A percentile compares a stretch with the other conserved stretches of the same genome.
These are phyloP conservation scores for Donacobius atricapilla DNA, from an alignment of 2,113 vertebrate species.

Conservation along the genomic window DNA sequence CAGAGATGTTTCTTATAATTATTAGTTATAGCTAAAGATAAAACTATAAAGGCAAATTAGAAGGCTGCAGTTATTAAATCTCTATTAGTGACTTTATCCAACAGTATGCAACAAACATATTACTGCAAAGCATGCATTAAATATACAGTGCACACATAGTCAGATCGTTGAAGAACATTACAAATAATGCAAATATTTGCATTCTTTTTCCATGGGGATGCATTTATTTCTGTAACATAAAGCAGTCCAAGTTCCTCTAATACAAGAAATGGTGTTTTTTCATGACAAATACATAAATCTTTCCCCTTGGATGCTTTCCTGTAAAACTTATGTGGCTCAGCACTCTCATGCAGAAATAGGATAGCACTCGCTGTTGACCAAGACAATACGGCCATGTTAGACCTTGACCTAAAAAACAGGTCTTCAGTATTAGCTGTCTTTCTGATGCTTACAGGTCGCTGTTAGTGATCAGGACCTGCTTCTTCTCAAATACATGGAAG, in stretches of 20 bases:
- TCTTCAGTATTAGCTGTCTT: not conserved
- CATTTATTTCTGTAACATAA: not conserved
- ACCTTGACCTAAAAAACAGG: not conserved
- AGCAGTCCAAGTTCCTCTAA: not conserved
- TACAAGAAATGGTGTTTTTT: not conserved
- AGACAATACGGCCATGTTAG: not conserved
- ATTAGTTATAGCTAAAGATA: not conserved
- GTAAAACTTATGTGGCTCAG: not conserved
- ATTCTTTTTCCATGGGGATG: not conserved
- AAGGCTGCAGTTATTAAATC: not conserved
- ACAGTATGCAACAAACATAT: not conserved
- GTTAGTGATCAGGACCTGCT: not conserved
- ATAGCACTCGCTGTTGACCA: rapidly evolving
- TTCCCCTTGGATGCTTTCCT: not conserved
- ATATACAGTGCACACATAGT: not conserved
- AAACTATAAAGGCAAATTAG: not conserved
- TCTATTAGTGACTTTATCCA: not conserved
- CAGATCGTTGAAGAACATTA: not conserved
- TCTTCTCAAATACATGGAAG: not conserved
- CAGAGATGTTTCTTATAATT: not conserved
- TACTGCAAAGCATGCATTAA: not conserved
- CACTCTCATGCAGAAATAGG: not conserved
- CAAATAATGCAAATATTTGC: not conserved
- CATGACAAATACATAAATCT: not conserved
- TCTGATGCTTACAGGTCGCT: not conserved